Percentiles rank a stretch among this genome's conserved stretches.
phyloP scores from a whole-genome alignment of 1,140 invertebrate genomes.

The Heliconius nattereri region DNA sequence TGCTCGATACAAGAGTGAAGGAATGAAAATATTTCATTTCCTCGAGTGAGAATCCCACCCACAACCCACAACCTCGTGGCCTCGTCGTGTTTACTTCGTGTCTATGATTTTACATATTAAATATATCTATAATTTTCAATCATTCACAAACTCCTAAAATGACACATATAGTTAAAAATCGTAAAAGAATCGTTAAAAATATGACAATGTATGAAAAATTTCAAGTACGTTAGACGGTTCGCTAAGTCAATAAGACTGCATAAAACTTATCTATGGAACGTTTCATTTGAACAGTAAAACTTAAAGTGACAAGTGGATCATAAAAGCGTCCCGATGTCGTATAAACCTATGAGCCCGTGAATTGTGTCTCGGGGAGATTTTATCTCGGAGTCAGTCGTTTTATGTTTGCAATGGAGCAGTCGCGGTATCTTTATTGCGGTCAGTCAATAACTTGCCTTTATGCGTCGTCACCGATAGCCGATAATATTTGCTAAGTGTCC shows the following conservation, averaged over 20 bases:
- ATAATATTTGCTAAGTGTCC: conserved; percentile 47
- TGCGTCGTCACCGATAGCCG: conserved; percentile 42
- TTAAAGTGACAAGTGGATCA: conserved; percentile 38
- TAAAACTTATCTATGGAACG: conserved; percentile 18
- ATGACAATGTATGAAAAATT: conserved; percentile 12
- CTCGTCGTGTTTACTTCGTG: no score
- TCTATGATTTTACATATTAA: not conserved
- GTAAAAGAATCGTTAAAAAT: conserved; percentile 4
- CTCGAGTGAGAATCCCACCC: no score
- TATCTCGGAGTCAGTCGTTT: conserved; percentile 54
- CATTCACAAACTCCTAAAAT: not conserved
- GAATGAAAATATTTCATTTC: no score
- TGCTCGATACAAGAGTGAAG: no score
- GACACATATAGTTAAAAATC: not conserved
- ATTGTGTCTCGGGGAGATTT: conserved; percentile 49
- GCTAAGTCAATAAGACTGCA: conserved; percentile 15
- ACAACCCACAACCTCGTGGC: no score
- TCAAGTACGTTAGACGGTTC: not conserved
- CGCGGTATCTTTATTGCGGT: conserved; percentile 49
- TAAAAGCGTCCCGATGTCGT: conserved; percentile 42
- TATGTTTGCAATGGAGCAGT: conserved; percentile 41
- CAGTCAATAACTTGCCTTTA: conserved; percentile 46
- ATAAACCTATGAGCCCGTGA: conserved; percentile 43
- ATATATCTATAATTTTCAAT: not conserved
- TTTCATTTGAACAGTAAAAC: conserved; percentile 43